phyloP scores from a whole-genome alignment of 1,140 invertebrate species.

The Macrotrachela quadricornifera region DNA sequence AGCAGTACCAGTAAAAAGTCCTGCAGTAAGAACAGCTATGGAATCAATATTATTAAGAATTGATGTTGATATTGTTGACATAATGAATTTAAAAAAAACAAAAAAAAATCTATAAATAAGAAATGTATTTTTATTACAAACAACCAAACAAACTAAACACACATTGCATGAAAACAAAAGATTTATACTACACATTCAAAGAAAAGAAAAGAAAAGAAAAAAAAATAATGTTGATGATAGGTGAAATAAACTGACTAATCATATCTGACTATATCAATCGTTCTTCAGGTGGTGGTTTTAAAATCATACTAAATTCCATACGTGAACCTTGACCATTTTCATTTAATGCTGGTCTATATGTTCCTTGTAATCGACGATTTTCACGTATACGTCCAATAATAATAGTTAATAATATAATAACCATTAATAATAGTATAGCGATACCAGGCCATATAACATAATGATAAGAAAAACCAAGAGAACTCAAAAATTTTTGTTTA shows the following conservation, averaged over 20 bases:
- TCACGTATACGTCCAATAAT: slow-evolving; percentile 35
- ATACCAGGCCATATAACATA: slow-evolving; percentile 6
- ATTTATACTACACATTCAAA: too few species aligned
- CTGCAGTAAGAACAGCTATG: too few species aligned
- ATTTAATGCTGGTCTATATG: slow-evolving; percentile 78
- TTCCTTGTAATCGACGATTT: slow-evolving; percentile 80
- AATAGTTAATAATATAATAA: slow-evolving; percentile 4
- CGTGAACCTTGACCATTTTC: slow-evolving; percentile 75
- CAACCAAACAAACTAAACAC: too few species aligned
- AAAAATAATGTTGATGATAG: too few species aligned
- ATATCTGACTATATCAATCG: slow-evolving; percentile 45
- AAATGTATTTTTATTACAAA: too few species aligned
- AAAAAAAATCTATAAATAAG: too few species aligned
- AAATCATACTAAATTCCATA: slow-evolving; percentile 75
- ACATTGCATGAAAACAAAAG: too few species aligned
- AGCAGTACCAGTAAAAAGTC: too few species aligned
- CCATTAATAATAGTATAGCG: background rate
- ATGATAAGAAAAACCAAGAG: background rate
- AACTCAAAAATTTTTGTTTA: background rate
- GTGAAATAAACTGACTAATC: background rate
- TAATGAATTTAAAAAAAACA: too few species aligned
- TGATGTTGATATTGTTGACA: too few species aligned
- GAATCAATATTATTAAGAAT: too few species aligned
- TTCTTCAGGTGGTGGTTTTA: slow-evolving; percentile 89
- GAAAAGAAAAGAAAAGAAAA: too few species aligned